Conservation (phyloP, 1,140 invertebrate genomes). For the Vollenhovia emeryi region DNA sequence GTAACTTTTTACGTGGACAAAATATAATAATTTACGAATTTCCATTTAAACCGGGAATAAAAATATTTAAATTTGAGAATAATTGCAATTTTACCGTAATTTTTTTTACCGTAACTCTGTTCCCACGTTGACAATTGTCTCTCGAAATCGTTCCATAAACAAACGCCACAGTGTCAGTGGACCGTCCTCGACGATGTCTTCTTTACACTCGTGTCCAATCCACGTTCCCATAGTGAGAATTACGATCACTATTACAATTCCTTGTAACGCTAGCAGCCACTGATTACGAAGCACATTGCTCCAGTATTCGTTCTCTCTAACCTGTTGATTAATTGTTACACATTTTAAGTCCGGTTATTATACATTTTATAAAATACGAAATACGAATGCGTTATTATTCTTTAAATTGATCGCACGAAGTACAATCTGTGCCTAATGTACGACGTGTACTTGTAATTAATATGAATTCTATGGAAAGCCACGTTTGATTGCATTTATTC, state of each 20-base stretch:
- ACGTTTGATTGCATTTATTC: background rate
- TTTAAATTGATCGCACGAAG: background rate
- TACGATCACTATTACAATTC: constrained; percentile 25
- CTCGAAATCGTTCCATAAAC: constrained; percentile 1
- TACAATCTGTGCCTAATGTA: background rate
- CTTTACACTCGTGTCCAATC: background rate
- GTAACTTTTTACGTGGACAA: too few relatives aligned
- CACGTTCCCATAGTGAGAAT: constrained; percentile 26
- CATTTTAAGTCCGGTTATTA: background rate
- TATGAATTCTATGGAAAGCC: background rate
- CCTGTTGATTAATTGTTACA: background rate
- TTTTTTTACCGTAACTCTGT: constrained; percentile 26
- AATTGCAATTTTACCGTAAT: background rate
- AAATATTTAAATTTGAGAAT: background rate
- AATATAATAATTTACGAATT: too few relatives aligned
- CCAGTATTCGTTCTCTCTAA: constrained; percentile 6
- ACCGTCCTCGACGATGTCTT: background rate
- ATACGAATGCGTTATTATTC: background rate
- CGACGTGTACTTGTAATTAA: background rate
- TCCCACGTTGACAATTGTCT: background rate
- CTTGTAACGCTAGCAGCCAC: constrained; percentile 25
- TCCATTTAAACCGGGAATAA: too few relatives aligned
- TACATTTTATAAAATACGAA: background rate
- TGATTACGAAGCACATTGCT: constrained; percentile 33
- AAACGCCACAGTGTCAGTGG: background rate